Evolutionary conservation across 2,797 vertebrate species (phyloP), one percentile per base, ranked within the genome.

Genomic region (Phrynocephalus guinanensis): DNA sequence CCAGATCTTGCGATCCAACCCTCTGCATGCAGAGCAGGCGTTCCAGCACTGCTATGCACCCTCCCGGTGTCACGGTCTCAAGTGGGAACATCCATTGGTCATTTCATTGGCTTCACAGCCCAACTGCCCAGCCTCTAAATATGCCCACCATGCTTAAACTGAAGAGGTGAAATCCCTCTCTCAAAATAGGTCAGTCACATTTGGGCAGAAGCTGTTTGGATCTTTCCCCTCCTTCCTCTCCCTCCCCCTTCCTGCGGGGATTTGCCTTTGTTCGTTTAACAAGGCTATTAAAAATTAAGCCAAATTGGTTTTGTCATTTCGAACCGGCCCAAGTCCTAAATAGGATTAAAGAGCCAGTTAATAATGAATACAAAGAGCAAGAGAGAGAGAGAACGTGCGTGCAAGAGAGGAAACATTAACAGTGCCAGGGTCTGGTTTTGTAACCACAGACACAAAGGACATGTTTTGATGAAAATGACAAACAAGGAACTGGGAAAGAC

Each of bases 241-340:
- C 60, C 11, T 3, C 13, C 6, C n/a, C 56, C 6, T 44, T 44
- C 5, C 38, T 44, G 38, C 3, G 30, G 22, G 48, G 30, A 28
- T 18, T n/a, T 22, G 71, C 48, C 71, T 85, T 52, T 67, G 71
- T 82, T 82, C 72, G 28, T n/a, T 76, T n/a, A 76, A 60, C 30
- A 44, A 4, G 26, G 71, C 24, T n/a, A 81, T 82, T 85, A 85
- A 88, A 85, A 63, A 52, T 52, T 88, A 88, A 52, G 44, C 78
- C 60, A 79, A 84, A 79, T 15, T 70, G 70, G n/a, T 48, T 81
- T 50, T 16, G 7, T 20, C 8, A 10, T 4, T 44, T 38, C 28
- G 6, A 77, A 50, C 50, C 22, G 22, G 76, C n/a, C 66, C 13
- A 30, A 1, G 48, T 28, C 18, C 44, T 28, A 28, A 56, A 84